These are phyloP conservation scores for Oophaga pumilio DNA, from an alignment of 2,113 vertebrate genomes.

Conservation along the genomic window DNA sequence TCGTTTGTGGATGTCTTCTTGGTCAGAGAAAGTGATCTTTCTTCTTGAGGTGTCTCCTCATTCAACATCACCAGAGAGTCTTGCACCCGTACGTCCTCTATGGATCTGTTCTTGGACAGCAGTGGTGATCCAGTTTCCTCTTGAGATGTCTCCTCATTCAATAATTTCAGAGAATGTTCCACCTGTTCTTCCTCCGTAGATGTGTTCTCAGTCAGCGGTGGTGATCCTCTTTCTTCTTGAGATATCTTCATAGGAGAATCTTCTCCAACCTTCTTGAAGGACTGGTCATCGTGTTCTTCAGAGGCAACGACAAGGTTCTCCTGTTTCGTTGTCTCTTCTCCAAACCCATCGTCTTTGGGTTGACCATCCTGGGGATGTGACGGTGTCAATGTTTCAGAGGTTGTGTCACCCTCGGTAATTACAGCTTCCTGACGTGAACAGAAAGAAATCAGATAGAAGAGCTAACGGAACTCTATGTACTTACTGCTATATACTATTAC, in stretches of 20 bases:
- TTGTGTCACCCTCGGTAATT: not conserved
- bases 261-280: not conserved
- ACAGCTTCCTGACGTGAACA: conserved; percentile 18
- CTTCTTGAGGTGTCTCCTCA: not conserved
- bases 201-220: not conserved
- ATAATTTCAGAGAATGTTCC: not conserved
- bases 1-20: not conserved
- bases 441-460: conserved; percentile 1
- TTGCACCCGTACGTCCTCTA: not conserved
- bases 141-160: not conserved
- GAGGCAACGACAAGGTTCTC: not conserved
- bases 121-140: not conserved
- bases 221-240: not conserved
- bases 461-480: not conserved
- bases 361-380: not conserved
- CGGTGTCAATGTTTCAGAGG: not conserved
- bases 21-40: too few species aligned
- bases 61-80: not conserved
- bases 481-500: not conserved
- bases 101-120: not conserved
- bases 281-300: not conserved
- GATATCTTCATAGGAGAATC: not conserved
- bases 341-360: not conserved
- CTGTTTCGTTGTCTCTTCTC: not conserved
- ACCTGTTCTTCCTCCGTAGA: not conserved